Evolutionary conservation across 1,140 invertebrate species (phyloP).

Genomic region (Sitobion miscanthi): DNA sequence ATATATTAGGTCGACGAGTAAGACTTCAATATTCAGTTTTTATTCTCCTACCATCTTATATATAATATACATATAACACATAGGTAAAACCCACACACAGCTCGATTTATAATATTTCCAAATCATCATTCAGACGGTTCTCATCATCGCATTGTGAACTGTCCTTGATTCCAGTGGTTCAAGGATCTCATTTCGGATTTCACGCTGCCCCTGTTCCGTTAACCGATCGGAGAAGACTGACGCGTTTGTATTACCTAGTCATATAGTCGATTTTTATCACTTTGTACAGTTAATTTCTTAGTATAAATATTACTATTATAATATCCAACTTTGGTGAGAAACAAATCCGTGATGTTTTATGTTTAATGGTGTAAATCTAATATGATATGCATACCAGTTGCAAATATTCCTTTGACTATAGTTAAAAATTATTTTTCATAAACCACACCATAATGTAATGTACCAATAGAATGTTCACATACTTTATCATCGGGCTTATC

Average conservation of each 20-base stretch:
- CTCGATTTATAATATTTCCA: slow-evolving; percentile 20
- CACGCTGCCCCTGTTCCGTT: slow-evolving; percentile 24
- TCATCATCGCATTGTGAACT: background rate
- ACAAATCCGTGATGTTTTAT: background rate
- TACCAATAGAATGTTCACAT: background rate
- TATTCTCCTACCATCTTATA: background rate
- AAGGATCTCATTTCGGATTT: slow-evolving; percentile 35
- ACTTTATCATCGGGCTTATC: background rate
- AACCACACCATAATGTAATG: background rate
- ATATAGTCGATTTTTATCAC: background rate
- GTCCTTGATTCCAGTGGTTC: slow-evolving; percentile 26
- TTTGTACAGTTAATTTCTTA: background rate
- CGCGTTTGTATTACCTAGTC: background rate
- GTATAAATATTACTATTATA: background rate
- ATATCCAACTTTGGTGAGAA: background rate
- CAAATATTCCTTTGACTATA: background rate
- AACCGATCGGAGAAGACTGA: background rate
- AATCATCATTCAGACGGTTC: slow-evolving; percentile 31
- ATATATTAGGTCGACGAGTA: background rate
- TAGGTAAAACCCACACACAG: background rate
- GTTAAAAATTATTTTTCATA: background rate
- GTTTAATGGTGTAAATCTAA: background rate
- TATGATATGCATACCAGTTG: background rate
- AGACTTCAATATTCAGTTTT: background rate
- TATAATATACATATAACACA: background rate